Percentiles rank a stretch among this genome's conserved stretches.
phyloP scores from a whole-genome alignment of 2,888 invertebrate species.

The Apantesis nais region DNA sequence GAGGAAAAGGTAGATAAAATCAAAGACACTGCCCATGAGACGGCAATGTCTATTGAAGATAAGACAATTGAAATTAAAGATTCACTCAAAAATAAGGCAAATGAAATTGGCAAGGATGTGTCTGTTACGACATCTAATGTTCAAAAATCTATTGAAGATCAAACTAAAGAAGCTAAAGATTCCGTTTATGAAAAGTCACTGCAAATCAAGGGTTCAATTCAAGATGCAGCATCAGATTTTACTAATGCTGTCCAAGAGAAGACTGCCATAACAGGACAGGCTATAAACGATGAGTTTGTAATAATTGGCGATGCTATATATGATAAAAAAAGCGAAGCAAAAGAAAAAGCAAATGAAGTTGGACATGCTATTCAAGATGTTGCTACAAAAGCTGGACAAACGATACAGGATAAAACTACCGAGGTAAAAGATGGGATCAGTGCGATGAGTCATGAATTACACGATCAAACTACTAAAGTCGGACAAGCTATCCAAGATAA shows the following conservation, averaged over 20 bases:
- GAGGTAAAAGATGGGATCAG: constrained; percentile 21
- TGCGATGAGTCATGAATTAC: constrained; percentile 39
- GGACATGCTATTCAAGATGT: constrained; percentile 48
- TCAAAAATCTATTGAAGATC: constrained; percentile 47
- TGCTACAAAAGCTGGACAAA: constrained; percentile 51
- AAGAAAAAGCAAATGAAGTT: constrained; percentile 37
- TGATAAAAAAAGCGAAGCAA: constrained; percentile 41
- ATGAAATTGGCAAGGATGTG: constrained; percentile 49
- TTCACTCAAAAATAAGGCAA: constrained; percentile 42
- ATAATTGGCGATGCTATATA: constrained; percentile 49
- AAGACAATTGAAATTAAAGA: constrained; percentile 43
- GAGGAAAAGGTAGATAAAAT: constrained; percentile 57
- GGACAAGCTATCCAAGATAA: constrained; percentile 52
- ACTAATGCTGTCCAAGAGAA: constrained; percentile 51
- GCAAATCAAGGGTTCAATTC: constrained; percentile 49
- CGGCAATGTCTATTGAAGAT: constrained; percentile 45
- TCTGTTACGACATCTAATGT: constrained; percentile 50
- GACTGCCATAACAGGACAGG: constrained; percentile 42
- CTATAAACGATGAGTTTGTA: constrained; percentile 42
- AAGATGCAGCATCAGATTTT: constrained; percentile 54
- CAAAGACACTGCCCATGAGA: constrained; percentile 49
- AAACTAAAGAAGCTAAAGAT: constrained; percentile 51
- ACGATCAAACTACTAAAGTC: constrained; percentile 40
- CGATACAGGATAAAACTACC: constrained; percentile 41
- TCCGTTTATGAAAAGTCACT: constrained; percentile 51